Conservation (phyloP, 2,113 vertebrate genomes). For the Oreocharis arfaki region DNA sequence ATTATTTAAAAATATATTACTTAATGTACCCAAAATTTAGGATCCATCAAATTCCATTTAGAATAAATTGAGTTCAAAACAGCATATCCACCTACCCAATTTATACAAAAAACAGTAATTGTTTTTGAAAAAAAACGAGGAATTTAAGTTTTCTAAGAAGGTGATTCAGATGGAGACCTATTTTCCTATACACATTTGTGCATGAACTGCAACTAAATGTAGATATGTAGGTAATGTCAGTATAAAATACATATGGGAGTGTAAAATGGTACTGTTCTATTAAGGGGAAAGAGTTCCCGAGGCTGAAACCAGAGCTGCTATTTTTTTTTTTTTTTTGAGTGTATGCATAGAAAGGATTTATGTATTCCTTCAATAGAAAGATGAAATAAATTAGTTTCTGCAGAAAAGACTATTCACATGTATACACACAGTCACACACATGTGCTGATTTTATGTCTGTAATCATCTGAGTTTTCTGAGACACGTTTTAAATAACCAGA, state of each 20-base stretch:
- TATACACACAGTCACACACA: background rate
- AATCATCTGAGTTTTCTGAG: conserved; percentile 41
- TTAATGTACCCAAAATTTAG: conserved; percentile 71
- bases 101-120: conserved; percentile 28
- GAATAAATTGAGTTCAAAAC: conserved; percentile 63
- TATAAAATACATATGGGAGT: background rate
- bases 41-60: conserved; percentile 63
- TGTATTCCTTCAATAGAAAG: background rate
- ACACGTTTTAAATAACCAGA: conserved; percentile 47
- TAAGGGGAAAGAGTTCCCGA: background rate
- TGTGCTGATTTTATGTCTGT: conserved; percentile 4
- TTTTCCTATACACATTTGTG: background rate
- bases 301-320: background rate
- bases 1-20: conserved; percentile 80
- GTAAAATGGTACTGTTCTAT: background rate
- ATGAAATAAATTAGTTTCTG: conserved; percentile 69
- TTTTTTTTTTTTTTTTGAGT: background rate
- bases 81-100: conserved; percentile 29
- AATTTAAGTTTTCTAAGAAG: background rate
- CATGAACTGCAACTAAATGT: background rate
- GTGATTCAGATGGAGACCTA: background rate
- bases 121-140: conserved; percentile 15
- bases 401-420: background rate
- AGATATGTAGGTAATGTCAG: background rate
- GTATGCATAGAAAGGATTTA: background rate